Evolutionary conservation across 2,113 vertebrate genomes (phyloP), one percentile per base, ranked within the genome.

Genomic region (Ploceus nigricollis): DNA sequence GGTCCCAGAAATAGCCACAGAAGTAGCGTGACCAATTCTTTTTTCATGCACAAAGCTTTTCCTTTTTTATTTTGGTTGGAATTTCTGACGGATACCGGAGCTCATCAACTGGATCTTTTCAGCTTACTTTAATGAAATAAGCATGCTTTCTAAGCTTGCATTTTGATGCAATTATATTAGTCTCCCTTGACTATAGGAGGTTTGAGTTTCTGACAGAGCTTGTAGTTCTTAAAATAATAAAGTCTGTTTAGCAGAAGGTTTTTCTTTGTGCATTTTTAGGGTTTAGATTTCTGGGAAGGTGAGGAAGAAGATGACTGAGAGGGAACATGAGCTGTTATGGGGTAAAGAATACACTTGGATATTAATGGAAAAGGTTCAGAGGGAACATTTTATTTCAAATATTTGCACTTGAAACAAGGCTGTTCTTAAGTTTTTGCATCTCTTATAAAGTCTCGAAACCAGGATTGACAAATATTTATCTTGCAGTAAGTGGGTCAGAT

Each of bases 1-100:
- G 78, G 87, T 94, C 92, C 87, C 66, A 90, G 93, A 96, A 97
- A 96, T 84, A 96, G 93, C 88, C 90, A 21, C 73, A 54, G 57
- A 57, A 94, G 94, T 76, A 93, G 88, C 56, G 37, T 75, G 93
- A 93, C 80, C 89, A 64, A 90, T 76, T 88, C 70, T 24, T 54
- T 78, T 70, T 53, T 44, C 84, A 70, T 27, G 75, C 66, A 76
- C 71, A 45, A 56, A 96, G 86, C 82, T 80, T 53, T 70, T 39
- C 25, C 27, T 42, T 75, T 72, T 48, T 72, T 21, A 8, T 73
- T 77, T 70, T 30, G 33, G 13, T 18, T 77, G 71, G 31, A 40
- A 50, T 91, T 81, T 82, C 87, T 87, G 83, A 54, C 31, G 56
- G 75, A 77, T 47, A 31, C 54, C 22, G 75, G 78, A 53, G 53